Evolutionary conservation across 2,797 vertebrate genomes (phyloP).

Genomic region (Coranthus polyacanthus): DNA sequence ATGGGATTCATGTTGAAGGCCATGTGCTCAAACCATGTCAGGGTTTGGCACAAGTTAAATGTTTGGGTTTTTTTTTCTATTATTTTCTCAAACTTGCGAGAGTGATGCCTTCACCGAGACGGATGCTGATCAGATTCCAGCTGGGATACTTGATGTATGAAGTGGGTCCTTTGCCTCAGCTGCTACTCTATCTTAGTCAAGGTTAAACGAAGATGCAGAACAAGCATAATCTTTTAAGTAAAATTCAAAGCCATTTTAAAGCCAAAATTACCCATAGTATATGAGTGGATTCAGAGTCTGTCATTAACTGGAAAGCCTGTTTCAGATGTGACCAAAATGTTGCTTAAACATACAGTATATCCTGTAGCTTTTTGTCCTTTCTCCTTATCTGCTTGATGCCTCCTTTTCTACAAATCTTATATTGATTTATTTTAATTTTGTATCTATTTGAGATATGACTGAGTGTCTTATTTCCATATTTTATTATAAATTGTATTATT

Average conservation of each 20-base stretch:
- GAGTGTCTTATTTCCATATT: constrained; percentile 23
- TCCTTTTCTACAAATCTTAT: constrained; percentile 12
- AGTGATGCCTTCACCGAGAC: not conserved
- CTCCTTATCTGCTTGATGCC: not conserved
- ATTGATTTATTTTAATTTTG: not conserved
- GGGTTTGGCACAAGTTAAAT: no score
- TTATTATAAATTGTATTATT: constrained; percentile 30
- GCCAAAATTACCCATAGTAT: not conserved
- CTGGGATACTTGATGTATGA: not conserved
- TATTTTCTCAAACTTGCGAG: constrained; percentile 1
- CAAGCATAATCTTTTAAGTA: not conserved
- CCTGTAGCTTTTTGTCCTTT: not conserved
- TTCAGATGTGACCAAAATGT: constrained; percentile 66
- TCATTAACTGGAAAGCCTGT: constrained; percentile 12
- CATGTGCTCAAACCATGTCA: no score
- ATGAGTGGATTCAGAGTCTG: not conserved
- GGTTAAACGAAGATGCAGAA: not conserved
- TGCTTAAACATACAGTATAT: constrained; percentile 41
- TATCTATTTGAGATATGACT: not conserved
- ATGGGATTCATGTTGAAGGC: no score
- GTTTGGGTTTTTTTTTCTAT: not conserved
- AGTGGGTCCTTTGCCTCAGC: constrained; percentile 12
- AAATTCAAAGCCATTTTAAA: not conserved
- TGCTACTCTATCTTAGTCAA: not conserved
- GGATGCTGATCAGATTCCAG: not conserved